These are phyloP conservation scores for Halictus quadricinctus DNA, from an alignment of 2,888 invertebrate genomes.

Conservation along the genomic window DNA sequence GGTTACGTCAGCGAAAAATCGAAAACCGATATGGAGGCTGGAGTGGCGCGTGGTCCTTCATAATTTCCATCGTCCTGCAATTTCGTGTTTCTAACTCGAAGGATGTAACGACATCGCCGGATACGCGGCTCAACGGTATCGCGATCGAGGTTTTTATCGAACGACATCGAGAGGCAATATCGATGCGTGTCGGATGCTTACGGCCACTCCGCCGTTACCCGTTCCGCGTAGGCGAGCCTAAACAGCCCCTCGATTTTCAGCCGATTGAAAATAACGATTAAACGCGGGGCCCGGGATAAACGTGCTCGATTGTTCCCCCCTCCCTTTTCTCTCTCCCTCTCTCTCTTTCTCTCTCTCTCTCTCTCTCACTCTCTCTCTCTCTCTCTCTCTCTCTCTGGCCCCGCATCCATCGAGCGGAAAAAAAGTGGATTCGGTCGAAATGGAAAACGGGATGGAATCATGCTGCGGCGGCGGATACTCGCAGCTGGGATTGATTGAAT, in stretches of 20 bases:
- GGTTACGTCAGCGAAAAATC: neutral
- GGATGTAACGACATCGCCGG: conserved; percentile 5
- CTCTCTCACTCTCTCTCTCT: neutral
- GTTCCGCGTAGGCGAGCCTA: conserved; percentile 40
- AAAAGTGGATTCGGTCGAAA: conserved; percentile 25
- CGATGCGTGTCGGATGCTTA: conserved; percentile 32
- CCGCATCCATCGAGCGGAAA: conserved; percentile 32
- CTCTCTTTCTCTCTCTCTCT: neutral
- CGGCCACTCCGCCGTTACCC: conserved; percentile 27
- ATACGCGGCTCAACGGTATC: conserved; percentile 22
- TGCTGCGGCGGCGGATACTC: conserved; percentile 42
- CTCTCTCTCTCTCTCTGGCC: neutral
- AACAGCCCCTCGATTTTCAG: conserved; percentile 56
- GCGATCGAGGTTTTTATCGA: conserved; percentile 42
- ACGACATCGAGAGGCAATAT: conserved; percentile 53
- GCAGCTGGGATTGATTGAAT: conserved; percentile 38
- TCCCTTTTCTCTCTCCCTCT: neutral
- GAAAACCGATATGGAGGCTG: neutral
- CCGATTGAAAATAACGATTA: conserved; percentile 64
- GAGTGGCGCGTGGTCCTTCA: conserved; percentile 8
- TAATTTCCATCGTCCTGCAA: conserved; percentile 6
- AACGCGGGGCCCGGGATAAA: conserved; percentile 57
- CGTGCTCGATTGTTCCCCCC: conserved; percentile 49
- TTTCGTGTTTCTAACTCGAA: conserved; percentile 17
- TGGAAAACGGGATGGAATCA: conserved; percentile 57